These are phyloP conservation scores for Tychaedon coryphoeus DNA, from an alignment of 2,113 vertebrate genomes.

Conservation along the genomic window DNA sequence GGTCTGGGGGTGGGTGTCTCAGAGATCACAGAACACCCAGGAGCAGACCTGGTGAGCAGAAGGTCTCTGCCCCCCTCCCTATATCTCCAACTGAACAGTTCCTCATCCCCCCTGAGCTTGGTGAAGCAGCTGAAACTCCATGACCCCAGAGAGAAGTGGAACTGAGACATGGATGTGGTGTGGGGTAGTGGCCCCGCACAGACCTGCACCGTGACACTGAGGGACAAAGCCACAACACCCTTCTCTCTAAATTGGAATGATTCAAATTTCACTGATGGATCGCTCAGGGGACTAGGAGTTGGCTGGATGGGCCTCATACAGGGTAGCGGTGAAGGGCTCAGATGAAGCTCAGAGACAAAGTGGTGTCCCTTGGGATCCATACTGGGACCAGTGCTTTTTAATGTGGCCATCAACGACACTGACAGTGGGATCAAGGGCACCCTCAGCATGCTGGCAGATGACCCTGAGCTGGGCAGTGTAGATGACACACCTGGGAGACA, in stretches of 20 bases:
- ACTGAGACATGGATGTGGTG: no score
- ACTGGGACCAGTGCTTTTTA: neutral
- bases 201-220: neutral
- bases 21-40: neutral
- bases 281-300: neutral
- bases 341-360: neutral
- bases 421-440: neutral
- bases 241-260: neutral
- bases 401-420: neutral
- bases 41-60: neutral
- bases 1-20: neutral
- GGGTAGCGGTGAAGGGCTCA: neutral
- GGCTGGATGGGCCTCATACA: neutral
- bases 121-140: neutral
- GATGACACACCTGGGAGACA: neutral
- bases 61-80: neutral
- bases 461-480: neutral
- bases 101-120: neutral
- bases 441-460: neutral
- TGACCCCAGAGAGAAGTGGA: neutral
- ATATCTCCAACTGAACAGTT: neutral
- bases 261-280: neutral
- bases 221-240: neutral
- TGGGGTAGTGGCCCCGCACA: accelerated
- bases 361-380: neutral